Base-by-base conservation (phyloP, 2,888 invertebrate species). In the Ametastegia equiseti region DNA sequence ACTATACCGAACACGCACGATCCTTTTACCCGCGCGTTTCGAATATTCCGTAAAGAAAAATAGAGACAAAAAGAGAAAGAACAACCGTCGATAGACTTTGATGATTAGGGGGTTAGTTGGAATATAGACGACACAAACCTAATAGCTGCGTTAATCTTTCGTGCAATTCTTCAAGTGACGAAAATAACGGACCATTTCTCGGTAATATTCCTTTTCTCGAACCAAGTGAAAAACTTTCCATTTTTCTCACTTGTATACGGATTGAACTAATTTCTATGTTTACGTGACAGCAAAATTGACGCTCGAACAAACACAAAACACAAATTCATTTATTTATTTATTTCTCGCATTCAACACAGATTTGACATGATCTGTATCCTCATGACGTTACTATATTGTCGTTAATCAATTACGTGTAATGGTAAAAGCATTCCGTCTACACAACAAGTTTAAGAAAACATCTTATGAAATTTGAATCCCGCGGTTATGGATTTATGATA, bases 131-230 rank as follows among this genome's bases (percentile, higher is more conserved):
- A n/a, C 13, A 71, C 77, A 60, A 90, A 91, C 91, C 91, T 86
- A 91, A 84, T 67, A 91, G 88, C 83, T 91, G 88, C 80, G 88
- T 86, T 69, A 91, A 86, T 84, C 90, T 91, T 84, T 90, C 90
- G 81, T 90, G 91, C 60, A 91, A 84, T 80, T 91, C 90, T 80
- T 91, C 91, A 67, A 91, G 86, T 19, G 91, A 91, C 23, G 89
- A 89, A 83, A 91, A 91, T 71, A 91, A 84, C 50, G 91, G 90
- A 54, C 85, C 87, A 50, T 83, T 84, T 57, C 57, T 78, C 39
- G 42, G 15, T 42, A 78, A 19, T 9, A 42, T 5, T 15, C 42
- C 50, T 50, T 11, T 50, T 36, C n/a, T 67, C n/a, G 33, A n/a
- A 73, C 73, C 73, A 33, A 50, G 73, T 11, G 73, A 50, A 73